Percentiles rank a stretch among this genome's conserved stretches.
Evolutionary conservation across 2,888 invertebrate species (phyloP).

Genomic region (Slavum lentiscoides): DNA sequence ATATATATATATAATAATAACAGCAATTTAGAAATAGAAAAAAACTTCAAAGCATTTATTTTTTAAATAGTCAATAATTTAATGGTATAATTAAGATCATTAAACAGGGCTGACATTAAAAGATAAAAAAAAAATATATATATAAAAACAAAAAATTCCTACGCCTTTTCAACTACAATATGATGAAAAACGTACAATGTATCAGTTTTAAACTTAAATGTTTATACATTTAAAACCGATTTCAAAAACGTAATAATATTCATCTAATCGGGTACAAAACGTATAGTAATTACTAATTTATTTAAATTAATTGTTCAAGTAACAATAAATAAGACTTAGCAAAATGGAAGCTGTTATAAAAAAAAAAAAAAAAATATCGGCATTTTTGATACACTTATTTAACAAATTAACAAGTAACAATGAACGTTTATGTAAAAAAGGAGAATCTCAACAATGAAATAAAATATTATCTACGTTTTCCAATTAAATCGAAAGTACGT

Average conservation of each 20-base stretch:
- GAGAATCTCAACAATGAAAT: constrained; percentile 2
- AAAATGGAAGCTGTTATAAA: background rate
- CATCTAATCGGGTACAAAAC: background rate
- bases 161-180: background rate
- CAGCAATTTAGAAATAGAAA: constrained; percentile 20
- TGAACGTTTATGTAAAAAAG: background rate
- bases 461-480: background rate
- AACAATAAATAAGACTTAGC: constrained; percentile 15
- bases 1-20: background rate
- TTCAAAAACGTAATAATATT: background rate
- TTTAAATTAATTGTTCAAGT: constrained; percentile 23
- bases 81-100: constrained; percentile 21
- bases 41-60: constrained; percentile 24
- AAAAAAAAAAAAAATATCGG: constrained; percentile 3
- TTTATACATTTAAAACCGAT: background rate
- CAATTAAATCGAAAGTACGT: background rate
- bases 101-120: background rate
- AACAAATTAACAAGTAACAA: constrained; percentile 13
- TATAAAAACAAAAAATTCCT: no score
- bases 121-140: constrained; percentile 10
- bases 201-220: background rate
- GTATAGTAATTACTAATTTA: background rate
- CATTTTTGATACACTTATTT: constrained; percentile 4
- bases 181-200: constrained; percentile 5
- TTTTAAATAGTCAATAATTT: constrained; percentile 1